These are phyloP conservation scores for Eilema caniola DNA, from an alignment of 2,888 invertebrate genomes.

Conservation along the genomic window DNA sequence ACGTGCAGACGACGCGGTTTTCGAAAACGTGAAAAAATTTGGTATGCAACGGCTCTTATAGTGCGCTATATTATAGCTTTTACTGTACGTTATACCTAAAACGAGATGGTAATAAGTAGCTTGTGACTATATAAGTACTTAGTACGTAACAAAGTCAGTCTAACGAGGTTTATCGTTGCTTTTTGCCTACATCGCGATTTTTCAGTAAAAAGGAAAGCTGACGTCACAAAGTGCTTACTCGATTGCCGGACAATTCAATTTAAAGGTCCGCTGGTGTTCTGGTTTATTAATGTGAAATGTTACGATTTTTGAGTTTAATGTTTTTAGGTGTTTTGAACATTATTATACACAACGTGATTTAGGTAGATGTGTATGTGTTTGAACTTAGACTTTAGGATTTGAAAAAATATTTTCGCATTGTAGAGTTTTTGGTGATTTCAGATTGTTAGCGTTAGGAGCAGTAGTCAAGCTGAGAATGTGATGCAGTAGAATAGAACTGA, in stretches of 20 bases:
- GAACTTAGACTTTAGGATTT: no score
- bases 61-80: background rate
- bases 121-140: conserved; percentile 4
- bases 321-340: background rate
- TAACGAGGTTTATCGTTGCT: conserved; percentile 5
- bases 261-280: conserved; percentile 38
- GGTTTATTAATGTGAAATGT: conserved; percentile 16
- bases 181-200: conserved; percentile 13
- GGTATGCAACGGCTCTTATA: no score
- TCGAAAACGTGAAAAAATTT: no score
- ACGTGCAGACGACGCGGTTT: no score
- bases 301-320: background rate
- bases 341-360: no score
- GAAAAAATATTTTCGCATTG: no score
- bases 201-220: conserved; percentile 25
- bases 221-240: conserved; percentile 16
- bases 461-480: no score
- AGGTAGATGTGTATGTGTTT: no score
- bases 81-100: background rate
- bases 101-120: conserved; percentile 6
- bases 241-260: conserved; percentile 45
- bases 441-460: no score
- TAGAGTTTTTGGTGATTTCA: no score
- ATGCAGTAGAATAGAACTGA: no score
- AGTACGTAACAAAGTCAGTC: conserved; percentile 5